phyloP scores from a whole-genome alignment of 2,888 invertebrate genomes.

The Lasioglossum figueresi region DNA sequence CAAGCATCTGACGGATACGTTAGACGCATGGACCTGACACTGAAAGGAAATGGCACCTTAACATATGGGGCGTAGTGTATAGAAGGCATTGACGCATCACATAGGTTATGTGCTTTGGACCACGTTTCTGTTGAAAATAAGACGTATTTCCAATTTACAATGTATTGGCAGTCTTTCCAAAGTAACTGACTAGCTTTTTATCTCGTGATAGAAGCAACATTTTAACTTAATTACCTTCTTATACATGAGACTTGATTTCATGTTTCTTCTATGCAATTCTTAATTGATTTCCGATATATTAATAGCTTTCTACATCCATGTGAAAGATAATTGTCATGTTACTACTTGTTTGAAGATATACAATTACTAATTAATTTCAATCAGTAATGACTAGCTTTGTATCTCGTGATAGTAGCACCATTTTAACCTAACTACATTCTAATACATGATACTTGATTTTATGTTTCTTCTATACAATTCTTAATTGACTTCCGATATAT shows the following conservation, averaged over 20 bases:
- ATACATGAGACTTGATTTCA: neutral
- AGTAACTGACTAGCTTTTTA: neutral
- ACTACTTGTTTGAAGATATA: no score
- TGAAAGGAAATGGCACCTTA: constrained; percentile 8
- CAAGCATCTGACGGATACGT: neutral
- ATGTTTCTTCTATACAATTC: no score
- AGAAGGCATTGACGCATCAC: neutral
- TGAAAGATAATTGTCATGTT: no score
- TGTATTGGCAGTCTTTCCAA: neutral
- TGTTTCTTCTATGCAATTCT: no score
- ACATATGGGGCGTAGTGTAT: neutral
- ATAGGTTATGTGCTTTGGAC: neutral
- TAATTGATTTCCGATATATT: no score
- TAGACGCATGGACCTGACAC: neutral
- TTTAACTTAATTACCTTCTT: neutral
- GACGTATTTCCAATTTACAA: neutral
- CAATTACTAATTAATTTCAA: no score
- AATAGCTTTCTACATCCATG: no score
- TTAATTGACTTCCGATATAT: no score
- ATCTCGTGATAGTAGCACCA: neutral
- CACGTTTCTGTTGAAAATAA: neutral
- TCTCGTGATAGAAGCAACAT: neutral
- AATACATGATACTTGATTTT: neutral
- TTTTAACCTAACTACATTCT: neutral
- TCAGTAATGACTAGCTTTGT: neutral